Base-by-base conservation (phyloP, 1,140 invertebrate genomes). In the Orchestia grillus region DNA sequence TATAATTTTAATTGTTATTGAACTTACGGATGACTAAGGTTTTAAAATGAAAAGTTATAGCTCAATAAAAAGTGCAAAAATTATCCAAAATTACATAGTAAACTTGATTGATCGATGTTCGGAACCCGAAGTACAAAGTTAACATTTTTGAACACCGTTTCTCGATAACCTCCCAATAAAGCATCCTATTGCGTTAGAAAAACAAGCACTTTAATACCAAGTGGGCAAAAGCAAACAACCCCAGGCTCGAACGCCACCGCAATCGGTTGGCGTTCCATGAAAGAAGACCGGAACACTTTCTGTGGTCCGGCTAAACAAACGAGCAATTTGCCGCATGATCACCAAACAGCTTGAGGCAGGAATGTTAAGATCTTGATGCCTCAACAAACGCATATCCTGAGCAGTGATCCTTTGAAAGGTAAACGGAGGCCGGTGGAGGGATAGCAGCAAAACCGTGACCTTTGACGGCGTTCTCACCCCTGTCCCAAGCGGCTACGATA, bases 241-340 rank as follows among this genome's bases (percentile, higher is more conserved):
- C 42, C 41, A 42, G 88, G 88, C 4, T 41, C 28, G 4, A 42
- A 91, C 88, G 42, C 41, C 4, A 77, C 62, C 62, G 36, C 62
- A 77, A 77, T 23, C 36, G 62, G 62, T 77, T 36, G 62, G 62
- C 62, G 28, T 77, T 77, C 28, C 88, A 91, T 36, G 44, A 6
- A 11, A 91, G 88, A 6, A 91, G 88, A 91, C 88, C 88, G 88
- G 88, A 91, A 91, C 41, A 91, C 88, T 91, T 44, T 42, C 88
- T 91, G 88, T 43, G 41, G 88, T 91, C 88, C 88, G 44, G 88
- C 88, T 91, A 91, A 91, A 91, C 88, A 91, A 91, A 91, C 88
- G 23, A 91, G 44, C 36, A 36, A 77, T 77, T 77, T 77, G 62
- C 62, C 62, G 62, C 62, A 15, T 77, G 62, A 77, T 77, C 62